Evolutionary conservation across 2,113 vertebrate genomes (phyloP).

Genomic region (Dipodomys spectabilis): DNA sequence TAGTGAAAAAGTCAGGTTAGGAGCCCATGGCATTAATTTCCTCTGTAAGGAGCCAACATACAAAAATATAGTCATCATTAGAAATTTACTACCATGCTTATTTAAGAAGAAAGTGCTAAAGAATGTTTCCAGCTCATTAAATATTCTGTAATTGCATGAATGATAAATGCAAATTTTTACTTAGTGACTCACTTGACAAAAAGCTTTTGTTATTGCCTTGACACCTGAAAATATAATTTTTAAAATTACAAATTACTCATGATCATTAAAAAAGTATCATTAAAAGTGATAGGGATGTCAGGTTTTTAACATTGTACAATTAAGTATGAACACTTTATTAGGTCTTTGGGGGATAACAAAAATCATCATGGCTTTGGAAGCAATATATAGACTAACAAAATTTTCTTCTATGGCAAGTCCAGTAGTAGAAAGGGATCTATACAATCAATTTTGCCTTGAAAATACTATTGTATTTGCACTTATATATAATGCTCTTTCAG

Average conservation of each 20-base stretch:
- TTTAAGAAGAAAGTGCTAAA: constrained; percentile 55
- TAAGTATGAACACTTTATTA: constrained; percentile 22
- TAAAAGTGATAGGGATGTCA: constrained; percentile 49
- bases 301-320: constrained; percentile 10
- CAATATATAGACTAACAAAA: neutral
- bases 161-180: constrained; percentile 71
- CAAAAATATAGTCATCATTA: constrained; percentile 34
- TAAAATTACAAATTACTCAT: constrained; percentile 42
- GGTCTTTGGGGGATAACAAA: constrained; percentile 37
- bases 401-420: neutral
- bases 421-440: constrained; percentile 1
- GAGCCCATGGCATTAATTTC: constrained; percentile 4
- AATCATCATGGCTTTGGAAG: constrained; percentile 14
- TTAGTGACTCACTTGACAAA: constrained; percentile 64
- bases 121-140: constrained; percentile 61
- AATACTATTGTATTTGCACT: constrained; percentile 44
- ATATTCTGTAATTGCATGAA: constrained; percentile 65
- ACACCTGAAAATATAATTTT: constrained; percentile 55
- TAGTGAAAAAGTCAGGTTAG: neutral
- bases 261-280: constrained; percentile 54
- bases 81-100: constrained; percentile 48
- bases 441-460: constrained; percentile 19
- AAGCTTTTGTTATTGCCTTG: constrained; percentile 56
- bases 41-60: constrained; percentile 2
- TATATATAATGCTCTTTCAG: constrained; percentile 2